Evolutionary conservation across 2,888 invertebrate species (phyloP), one percentile per base, ranked within the genome.

Genomic region (Hipparchia sbordonii): DNA sequence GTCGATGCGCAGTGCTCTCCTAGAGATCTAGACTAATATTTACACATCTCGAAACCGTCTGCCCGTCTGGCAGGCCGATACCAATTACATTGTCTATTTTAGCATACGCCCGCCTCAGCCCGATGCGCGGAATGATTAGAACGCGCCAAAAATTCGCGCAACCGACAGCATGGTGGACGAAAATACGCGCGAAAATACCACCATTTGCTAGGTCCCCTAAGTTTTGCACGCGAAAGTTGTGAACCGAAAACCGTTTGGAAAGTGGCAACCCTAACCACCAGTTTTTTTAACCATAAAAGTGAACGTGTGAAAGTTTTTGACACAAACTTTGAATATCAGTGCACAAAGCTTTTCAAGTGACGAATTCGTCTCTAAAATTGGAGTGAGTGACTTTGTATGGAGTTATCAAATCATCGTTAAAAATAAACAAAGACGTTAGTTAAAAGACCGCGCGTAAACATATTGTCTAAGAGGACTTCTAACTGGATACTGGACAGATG

Each of bases 51-150:
- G 23, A 23, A 56, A 54, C 66, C 78, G 84, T 86, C 88, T 88
- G 87, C 81, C 82, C 83, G 91, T 89, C 90, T 89, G 88, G 87
- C 86, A 82, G 78, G 83, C 82, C 80, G 81, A 79, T 80, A 82
- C 84, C 87, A 88, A 90, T 89, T 88, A 89, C 87, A 83, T 85
- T 82, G 84, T 88, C 91, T 92, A 92, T 91, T 92, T 92, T 87
- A 80, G 87, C 85, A 79, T 52, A 76, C 73, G 77, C 79, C 85
- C 84, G 86, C 80, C 82, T 65, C 76, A 67, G 52, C 61, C 56
- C 72, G 74, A 74, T 72, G 70, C 72, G 72, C 67, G 71, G 72
- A 71, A 67, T 48, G 76, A 71, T 69, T 69, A 67, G 60, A 73
- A 70, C 75, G 80, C 79, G 78, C 77, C 79, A 77, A 77, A 77